Conservation (phyloP, 2,113 vertebrate genomes). For the Chionodraco myersi region DNA sequence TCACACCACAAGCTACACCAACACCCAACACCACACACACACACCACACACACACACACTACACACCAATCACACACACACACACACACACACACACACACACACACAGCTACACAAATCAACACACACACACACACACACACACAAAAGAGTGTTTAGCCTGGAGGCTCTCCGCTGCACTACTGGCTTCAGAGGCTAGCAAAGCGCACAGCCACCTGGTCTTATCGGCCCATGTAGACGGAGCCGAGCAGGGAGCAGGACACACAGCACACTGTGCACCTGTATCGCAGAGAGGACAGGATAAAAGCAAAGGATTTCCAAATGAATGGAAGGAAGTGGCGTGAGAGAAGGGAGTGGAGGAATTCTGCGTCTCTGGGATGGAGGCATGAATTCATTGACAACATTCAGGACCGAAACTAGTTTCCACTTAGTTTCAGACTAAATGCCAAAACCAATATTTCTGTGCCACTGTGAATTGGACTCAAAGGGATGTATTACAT, state of each 20-base stretch:
- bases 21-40: too few species aligned
- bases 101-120: conserved; percentile 16
- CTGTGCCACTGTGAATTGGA: background rate
- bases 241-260: conserved; percentile 35
- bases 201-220: conserved; percentile 70
- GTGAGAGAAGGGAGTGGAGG: background rate
- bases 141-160: conserved; percentile 47
- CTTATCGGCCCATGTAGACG: conserved; percentile 56
- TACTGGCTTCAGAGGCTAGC: conserved; percentile 61
- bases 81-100: conserved; percentile 19
- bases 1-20: too few species aligned
- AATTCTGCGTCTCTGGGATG: conserved; percentile 2
- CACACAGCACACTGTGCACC: conserved; percentile 59
- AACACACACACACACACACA: background rate
- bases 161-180: conserved; percentile 58
- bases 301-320: background rate
- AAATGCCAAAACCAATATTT: background rate
- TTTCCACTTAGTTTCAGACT: background rate
- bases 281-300: conserved; percentile 30
- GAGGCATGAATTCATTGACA: background rate
- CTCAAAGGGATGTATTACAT: background rate
- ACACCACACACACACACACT: too few species aligned
- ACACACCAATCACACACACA: too few species aligned
- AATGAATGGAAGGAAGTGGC: background rate
- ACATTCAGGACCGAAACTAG: background rate